phyloP scores from a whole-genome alignment of 2,888 invertebrate genomes.

The Doris montereyensis region DNA sequence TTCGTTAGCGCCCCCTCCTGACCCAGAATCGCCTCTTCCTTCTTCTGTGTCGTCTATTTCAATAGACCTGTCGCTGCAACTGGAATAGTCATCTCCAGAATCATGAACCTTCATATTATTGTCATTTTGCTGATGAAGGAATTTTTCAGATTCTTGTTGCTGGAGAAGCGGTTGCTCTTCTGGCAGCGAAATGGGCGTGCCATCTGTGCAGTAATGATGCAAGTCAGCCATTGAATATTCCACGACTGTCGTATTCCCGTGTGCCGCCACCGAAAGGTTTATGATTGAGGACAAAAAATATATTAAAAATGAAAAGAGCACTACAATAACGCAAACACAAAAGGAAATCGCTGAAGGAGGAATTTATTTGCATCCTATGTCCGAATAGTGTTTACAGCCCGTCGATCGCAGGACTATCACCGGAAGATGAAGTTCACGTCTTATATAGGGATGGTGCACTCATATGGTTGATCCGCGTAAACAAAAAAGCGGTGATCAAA shows the following conservation, averaged over 20 bases:
- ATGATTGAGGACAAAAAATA: constrained; percentile 25
- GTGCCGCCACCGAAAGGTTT: constrained; percentile 41
- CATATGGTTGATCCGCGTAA: too few species aligned
- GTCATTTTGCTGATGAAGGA: background rate
- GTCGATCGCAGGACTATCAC: constrained; percentile 40
- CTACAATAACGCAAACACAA: constrained; percentile 30
- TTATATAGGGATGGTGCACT: too few species aligned
- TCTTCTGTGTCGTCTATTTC: constrained; percentile 32
- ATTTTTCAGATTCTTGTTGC: too few species aligned
- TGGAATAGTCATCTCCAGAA: constrained; percentile 34
- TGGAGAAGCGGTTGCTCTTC: background rate
- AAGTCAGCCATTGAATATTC: constrained; percentile 43
- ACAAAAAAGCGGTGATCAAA: too few species aligned
- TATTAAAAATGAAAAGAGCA: constrained; percentile 4
- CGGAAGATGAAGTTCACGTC: constrained; percentile 10
- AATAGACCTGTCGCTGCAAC: constrained; percentile 39
- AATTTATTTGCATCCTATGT: constrained; percentile 40
- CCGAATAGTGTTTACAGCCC: constrained; percentile 28
- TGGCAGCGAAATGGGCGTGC: background rate
- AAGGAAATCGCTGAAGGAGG: constrained; percentile 32
- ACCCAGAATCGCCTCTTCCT: constrained; percentile 20
- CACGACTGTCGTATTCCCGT: constrained; percentile 33
- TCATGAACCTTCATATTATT: background rate
- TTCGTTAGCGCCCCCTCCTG: background rate
- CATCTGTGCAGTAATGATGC: background rate